These are phyloP conservation scores for Leptopterna dolabrata DNA, from an alignment of 2,888 invertebrate species.

Conservation along the genomic window DNA sequence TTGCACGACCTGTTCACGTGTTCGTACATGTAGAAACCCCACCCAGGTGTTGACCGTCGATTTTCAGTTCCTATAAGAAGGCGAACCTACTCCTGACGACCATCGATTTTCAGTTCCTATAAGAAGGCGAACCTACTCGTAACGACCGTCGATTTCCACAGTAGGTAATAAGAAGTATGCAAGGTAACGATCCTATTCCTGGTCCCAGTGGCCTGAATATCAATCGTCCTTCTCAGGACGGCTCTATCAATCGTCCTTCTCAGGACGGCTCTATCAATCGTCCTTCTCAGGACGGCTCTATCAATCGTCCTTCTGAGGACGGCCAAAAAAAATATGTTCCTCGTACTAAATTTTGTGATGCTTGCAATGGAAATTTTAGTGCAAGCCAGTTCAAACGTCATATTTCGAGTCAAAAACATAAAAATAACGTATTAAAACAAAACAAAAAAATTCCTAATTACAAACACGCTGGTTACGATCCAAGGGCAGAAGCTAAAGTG, in stretches of 20 bases:
- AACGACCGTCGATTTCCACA: background rate
- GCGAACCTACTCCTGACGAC: background rate
- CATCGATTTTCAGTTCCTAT: too few relatives aligned
- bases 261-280: background rate
- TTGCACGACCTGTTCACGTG: too few relatives aligned
- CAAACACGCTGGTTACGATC: background rate
- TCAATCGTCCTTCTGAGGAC: constrained; percentile 4
- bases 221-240: background rate
- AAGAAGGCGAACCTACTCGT: too few relatives aligned
- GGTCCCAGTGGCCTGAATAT: too few relatives aligned
- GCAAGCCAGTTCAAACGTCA: too few relatives aligned
- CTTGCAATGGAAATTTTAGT: too few relatives aligned
- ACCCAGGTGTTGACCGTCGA: too few relatives aligned
- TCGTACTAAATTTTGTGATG: background rate
- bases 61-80: too few relatives aligned
- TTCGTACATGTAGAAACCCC: too few relatives aligned
- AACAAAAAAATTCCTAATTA: background rate
- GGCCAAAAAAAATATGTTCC: background rate
- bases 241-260: background rate
- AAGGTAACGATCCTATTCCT: background rate
- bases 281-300: background rate
- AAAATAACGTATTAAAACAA: background rate
- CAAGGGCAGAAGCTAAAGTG: background rate
- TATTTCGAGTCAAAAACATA: too few relatives aligned
- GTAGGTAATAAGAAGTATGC: background rate